Evolutionary conservation across 2,113 vertebrate species (phyloP).

Genomic region (Piliocolobus tephrosceles): DNA sequence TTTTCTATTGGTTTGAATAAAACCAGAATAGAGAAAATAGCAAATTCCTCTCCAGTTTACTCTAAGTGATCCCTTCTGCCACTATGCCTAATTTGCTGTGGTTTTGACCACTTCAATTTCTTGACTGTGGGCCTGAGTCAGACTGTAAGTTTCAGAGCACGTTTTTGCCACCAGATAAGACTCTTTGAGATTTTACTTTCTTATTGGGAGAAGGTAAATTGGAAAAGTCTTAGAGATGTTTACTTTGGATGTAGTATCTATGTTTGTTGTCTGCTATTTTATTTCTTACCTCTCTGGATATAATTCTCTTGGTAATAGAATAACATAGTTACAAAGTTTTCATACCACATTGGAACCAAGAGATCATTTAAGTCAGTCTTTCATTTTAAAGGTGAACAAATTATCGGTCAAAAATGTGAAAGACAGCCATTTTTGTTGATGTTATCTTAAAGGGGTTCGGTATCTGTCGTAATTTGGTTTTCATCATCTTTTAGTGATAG

Average conservation of each 20-base stretch:
- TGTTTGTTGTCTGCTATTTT: constrained; percentile 22
- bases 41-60: background rate
- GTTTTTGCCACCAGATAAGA: background rate
- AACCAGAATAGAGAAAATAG: constrained; percentile 32
- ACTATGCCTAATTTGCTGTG: background rate
- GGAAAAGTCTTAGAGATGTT: background rate
- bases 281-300: background rate
- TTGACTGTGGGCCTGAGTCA: background rate
- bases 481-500: constrained; percentile 2
- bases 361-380: constrained; percentile 14
- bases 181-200: constrained; percentile 32
- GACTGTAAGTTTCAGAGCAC: background rate
- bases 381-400: constrained; percentile 52
- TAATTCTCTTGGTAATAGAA: background rate
- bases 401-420: background rate
- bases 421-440: background rate
- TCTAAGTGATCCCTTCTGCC: constrained; percentile 18
- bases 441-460: background rate
- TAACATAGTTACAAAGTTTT: constrained; percentile 31
- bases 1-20: constrained; percentile 24
- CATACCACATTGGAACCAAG: background rate
- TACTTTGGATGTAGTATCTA: background rate
- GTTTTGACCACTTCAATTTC: background rate
- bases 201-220: constrained; percentile 2
- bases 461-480: background rate